Conservation (phyloP, 2,888 invertebrate genomes). For the Diarsia mendica region DNA sequence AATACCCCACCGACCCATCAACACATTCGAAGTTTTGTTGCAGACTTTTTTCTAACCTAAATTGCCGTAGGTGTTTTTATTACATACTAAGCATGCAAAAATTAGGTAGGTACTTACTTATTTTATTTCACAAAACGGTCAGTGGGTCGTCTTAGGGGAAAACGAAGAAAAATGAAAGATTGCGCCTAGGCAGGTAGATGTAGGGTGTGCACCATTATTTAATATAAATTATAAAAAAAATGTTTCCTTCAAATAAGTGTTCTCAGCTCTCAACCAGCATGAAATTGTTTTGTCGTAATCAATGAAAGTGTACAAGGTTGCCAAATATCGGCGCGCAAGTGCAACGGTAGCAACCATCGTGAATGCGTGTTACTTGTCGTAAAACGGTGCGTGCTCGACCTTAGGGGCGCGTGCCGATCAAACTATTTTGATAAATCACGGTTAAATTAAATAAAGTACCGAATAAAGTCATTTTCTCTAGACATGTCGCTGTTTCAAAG, state of each 20-base stretch:
- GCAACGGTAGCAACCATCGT: constrained; percentile 49
- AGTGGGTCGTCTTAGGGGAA: too few species aligned
- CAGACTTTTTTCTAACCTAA: not conserved
- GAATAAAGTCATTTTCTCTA: constrained; percentile 53
- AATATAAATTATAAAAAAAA: too few species aligned
- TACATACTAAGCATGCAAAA: too few species aligned
- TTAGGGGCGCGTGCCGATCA: constrained; percentile 66
- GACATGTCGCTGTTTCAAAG: constrained; percentile 49
- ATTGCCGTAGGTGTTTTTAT: too few species aligned
- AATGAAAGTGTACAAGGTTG: constrained; percentile 71
- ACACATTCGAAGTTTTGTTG: not conserved
- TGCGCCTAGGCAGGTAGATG: too few species aligned
- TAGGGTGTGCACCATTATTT: too few species aligned
- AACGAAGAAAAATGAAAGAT: too few species aligned
- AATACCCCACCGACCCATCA: too few species aligned
- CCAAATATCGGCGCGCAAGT: constrained; percentile 61
- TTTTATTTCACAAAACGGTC: too few species aligned
- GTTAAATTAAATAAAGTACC: constrained; percentile 57
- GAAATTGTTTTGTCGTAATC: constrained; percentile 55
- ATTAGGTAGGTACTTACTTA: too few species aligned
- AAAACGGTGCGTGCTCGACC: constrained; percentile 72
- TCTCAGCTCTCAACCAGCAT: constrained; percentile 14
- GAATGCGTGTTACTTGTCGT: constrained; percentile 66
- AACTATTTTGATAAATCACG: constrained; percentile 56
- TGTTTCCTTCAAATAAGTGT: constrained; percentile 7